These are phyloP conservation scores for Eidolon dupreanum DNA, from an alignment of 2,797 vertebrate genomes.

Conservation along the genomic window DNA sequence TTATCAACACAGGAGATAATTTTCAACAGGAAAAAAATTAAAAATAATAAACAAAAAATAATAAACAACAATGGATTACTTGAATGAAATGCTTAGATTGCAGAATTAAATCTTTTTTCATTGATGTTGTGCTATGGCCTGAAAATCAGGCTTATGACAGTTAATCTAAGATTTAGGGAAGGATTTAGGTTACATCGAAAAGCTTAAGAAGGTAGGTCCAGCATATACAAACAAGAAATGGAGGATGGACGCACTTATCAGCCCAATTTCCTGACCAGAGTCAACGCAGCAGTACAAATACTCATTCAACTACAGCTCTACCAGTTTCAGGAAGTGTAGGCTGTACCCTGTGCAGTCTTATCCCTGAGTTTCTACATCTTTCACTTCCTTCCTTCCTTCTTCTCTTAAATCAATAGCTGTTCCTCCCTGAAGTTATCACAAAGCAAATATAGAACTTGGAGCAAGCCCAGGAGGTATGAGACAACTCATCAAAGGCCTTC, in stretches of 20 bases:
- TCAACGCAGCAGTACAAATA: background rate
- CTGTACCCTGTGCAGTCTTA: background rate
- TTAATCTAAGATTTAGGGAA: background rate
- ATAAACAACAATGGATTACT: background rate
- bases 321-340: background rate
- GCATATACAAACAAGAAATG: background rate
- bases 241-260: background rate
- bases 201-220: background rate
- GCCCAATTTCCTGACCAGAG: background rate
- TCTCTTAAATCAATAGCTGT: background rate
- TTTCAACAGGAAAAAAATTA: background rate
- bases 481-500: background rate
- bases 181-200: background rate
- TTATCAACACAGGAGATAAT: background rate
- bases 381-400: background rate
- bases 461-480: background rate
- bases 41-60: background rate
- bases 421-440: background rate
- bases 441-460: background rate
- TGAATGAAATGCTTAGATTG: background rate
- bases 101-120: constrained; percentile 5
- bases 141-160: background rate
- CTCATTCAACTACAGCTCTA: background rate
- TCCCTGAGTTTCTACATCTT: background rate
- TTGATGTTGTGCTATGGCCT: background rate